Conservation (phyloP, 2,888 invertebrate genomes). For the Strigamia maritima region DNA sequence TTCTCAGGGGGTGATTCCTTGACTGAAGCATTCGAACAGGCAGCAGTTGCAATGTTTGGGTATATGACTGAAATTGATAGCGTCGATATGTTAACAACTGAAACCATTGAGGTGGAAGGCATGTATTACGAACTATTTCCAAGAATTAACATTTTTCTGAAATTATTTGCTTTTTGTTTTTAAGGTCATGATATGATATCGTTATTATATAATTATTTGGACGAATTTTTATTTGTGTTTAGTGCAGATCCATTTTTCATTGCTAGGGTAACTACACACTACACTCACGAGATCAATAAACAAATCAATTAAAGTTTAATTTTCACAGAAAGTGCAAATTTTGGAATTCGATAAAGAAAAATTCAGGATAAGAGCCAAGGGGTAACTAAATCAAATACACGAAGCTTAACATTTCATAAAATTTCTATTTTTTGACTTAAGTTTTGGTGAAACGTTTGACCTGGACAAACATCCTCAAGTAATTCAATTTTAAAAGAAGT, state of each 20-base stretch:
- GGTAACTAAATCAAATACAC: conserved; percentile 48
- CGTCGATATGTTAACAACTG: conserved; percentile 74
- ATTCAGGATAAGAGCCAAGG: conserved; percentile 69
- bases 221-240: conserved; percentile 89
- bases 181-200: conserved; percentile 77
- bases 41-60: conserved; percentile 89
- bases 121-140: not conserved
- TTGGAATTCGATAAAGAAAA: conserved; percentile 79
- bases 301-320: conserved; percentile 42
- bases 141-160: not conserved
- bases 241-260: conserved; percentile 87
- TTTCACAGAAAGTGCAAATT: conserved; percentile 77
- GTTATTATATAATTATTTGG: conserved; percentile 85
- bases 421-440: conserved; percentile 44
- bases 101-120: conserved; percentile 78
- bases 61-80: conserved; percentile 91
- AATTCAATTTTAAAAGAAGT: conserved; percentile 16
- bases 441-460: conserved; percentile 90
- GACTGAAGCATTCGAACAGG: conserved; percentile 86
- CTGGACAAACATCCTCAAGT: conserved; percentile 84
- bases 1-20: conserved; percentile 75
- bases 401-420: not conserved
- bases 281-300: not conserved
- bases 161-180: conserved; percentile 41
- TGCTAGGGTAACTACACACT: conserved; percentile 56